Evolutionary conservation across 1,140 invertebrate genomes (phyloP).

Genomic region (Eueides isabella): DNA sequence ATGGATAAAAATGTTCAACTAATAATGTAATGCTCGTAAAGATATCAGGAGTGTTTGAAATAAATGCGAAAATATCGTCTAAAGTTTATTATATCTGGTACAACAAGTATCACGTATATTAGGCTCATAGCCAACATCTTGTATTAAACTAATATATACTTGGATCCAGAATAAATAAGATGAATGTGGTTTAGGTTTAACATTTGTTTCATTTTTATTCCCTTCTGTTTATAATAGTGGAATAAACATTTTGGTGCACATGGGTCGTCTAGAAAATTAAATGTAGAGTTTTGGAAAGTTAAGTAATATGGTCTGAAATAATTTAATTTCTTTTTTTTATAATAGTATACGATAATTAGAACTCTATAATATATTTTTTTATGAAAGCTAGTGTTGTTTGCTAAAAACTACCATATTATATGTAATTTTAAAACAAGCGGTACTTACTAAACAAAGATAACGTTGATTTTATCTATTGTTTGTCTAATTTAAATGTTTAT

Average conservation of each 20-base stretch:
- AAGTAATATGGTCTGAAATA: no score
- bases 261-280: no score
- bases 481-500: constrained; percentile 13
- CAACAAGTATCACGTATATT: constrained; percentile 60
- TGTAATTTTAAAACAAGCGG: neutral
- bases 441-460: neutral
- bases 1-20: neutral
- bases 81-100: constrained; percentile 52
- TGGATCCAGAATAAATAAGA: constrained; percentile 52
- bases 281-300: no score
- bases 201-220: neutral
- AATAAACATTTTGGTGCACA: neutral
- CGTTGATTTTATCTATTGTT: neutral
- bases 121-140: constrained; percentile 66
- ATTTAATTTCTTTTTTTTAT: no score
- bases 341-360: no score
- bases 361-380: no score
- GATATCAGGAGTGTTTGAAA: constrained; percentile 24
- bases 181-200: constrained; percentile 16
- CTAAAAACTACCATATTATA: no score
- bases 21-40: neutral
- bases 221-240: neutral
- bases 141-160: constrained; percentile 59
- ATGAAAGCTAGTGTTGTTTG: no score
- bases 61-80: constrained; percentile 47